These are phyloP conservation scores for Mythimna vitellina DNA, from an alignment of 2,888 invertebrate genomes.

Conservation along the genomic window DNA sequence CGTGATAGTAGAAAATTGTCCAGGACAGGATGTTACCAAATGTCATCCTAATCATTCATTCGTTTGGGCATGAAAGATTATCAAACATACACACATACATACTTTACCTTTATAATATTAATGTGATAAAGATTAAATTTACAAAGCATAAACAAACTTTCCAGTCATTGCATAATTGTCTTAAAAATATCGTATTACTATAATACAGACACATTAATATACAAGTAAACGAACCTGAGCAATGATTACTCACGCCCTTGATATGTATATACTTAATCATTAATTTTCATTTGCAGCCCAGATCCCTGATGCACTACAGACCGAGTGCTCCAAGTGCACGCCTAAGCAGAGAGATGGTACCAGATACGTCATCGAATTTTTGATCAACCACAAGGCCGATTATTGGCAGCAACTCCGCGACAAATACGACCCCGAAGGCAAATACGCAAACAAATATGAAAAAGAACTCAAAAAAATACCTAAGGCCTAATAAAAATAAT, in stretches of 20 bases:
- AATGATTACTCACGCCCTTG: background rate
- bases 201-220: background rate
- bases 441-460: slow-evolving; percentile 74
- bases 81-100: too few relatives aligned
- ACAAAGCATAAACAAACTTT: too few relatives aligned
- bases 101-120: too few relatives aligned
- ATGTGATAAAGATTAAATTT: too few relatives aligned
- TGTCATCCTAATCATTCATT: too few relatives aligned
- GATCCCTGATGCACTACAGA: slow-evolving; percentile 80
- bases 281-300: slow-evolving; percentile 66
- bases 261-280: background rate
- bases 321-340: slow-evolving; percentile 81
- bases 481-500: slow-evolving; percentile 5
- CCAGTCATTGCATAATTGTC: too few relatives aligned
- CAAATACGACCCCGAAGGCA: slow-evolving; percentile 73
- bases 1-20: too few relatives aligned
- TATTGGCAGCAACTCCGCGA: slow-evolving; percentile 73
- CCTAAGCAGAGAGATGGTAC: slow-evolving; percentile 72
- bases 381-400: slow-evolving; percentile 78
- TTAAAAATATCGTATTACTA: background rate
- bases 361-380: slow-evolving; percentile 75
- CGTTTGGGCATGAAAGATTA: too few relatives aligned
- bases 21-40: too few relatives aligned
- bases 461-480: slow-evolving; percentile 66
- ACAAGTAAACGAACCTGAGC: background rate